Evolutionary conservation across 2,113 vertebrate genomes (phyloP).

Genomic region (Prietella phreatophila): DNA sequence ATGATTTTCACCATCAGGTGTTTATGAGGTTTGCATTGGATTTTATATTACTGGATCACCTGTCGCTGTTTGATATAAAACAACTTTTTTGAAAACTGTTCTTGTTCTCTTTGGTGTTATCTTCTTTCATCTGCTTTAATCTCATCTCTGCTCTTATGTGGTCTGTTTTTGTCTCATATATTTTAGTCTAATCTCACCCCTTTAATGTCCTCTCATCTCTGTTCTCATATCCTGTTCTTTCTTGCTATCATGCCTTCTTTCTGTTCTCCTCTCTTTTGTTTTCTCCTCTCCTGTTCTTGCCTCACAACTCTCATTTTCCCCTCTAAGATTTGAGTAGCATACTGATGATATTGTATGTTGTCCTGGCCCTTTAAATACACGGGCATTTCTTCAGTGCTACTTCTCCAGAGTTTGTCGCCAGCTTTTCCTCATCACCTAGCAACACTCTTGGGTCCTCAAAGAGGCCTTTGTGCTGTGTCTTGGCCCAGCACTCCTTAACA

Average conservation of each 20-base stretch:
- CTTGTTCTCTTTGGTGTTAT: neutral
- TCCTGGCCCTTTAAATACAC: constrained; percentile 74
- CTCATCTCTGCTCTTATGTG: neutral
- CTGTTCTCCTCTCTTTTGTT: neutral
- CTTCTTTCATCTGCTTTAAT: neutral
- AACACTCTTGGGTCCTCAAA: constrained; percentile 81
- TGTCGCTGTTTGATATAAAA: neutral
- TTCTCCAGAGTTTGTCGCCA: constrained; percentile 82
- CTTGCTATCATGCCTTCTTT: neutral
- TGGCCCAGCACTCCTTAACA: constrained; percentile 73
- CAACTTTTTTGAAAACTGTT: neutral
- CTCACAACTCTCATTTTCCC: constrained; percentile 26
- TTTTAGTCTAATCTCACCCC: constrained; percentile 26
- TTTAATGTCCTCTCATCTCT: neutral
- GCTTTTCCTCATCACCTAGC: constrained; percentile 84
- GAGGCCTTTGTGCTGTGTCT: constrained; percentile 79
- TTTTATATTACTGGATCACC: neutral
- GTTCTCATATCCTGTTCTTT: neutral
- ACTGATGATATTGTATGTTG: constrained; percentile 71
- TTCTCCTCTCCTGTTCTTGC: neutral
- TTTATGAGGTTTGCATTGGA: neutral
- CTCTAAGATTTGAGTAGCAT: constrained; percentile 66
- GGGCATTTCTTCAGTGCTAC: constrained; percentile 78
- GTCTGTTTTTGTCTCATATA: neutral
- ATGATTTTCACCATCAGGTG: neutral